Evolutionary conservation across 2,888 invertebrate species (phyloP), one percentile per base, ranked within the genome.

Genomic region (Phragmatobia fuliginosa): DNA sequence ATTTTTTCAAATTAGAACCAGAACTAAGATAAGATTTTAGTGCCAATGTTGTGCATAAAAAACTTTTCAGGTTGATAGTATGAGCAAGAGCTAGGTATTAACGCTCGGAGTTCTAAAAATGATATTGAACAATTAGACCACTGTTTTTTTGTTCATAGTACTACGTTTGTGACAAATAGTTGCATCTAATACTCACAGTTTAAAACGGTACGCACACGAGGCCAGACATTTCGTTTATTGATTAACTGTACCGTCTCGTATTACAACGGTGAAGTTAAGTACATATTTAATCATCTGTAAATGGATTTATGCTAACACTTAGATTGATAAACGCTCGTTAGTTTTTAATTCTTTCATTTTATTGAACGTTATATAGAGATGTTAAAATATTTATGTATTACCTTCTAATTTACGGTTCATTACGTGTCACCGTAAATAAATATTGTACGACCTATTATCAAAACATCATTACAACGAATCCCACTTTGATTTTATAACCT

Each of bases 221-320:
- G 86, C 79, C 83, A 77, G 82, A 86, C 84, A 14, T 87, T 89
- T 88, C 72, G 81, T 85, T 90, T 88, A 90, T 88, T 88, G 88
- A 86, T 84, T 89, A 90, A 90, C 91, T 87, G 90, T 90, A 85
- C 80, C 72, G 67, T 73, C 76, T 78, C 82, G 80, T 79, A 81
- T 73, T 75, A 77, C 81, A 36, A 82, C 83, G 82, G 84, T 86
- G 85, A 83, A 83, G 82, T 83, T 84, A 85, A 77, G 71, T 79
- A 84, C 81, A 83, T 85, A 85, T 88, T 87, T 85, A 87, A 88
- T 87, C 85, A 85, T 83, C 76, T 72, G 79, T 79, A 77, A 85
- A 83, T 80, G 87, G 84, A 89, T 91, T 89, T 87, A 88, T 86
- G 76, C 70, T 71, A 74, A 75, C 77, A 77, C 74, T 84, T 83